These are phyloP conservation scores for Heterotis niloticus DNA, from an alignment of 2,113 vertebrate genomes.

Conservation along the genomic window DNA sequence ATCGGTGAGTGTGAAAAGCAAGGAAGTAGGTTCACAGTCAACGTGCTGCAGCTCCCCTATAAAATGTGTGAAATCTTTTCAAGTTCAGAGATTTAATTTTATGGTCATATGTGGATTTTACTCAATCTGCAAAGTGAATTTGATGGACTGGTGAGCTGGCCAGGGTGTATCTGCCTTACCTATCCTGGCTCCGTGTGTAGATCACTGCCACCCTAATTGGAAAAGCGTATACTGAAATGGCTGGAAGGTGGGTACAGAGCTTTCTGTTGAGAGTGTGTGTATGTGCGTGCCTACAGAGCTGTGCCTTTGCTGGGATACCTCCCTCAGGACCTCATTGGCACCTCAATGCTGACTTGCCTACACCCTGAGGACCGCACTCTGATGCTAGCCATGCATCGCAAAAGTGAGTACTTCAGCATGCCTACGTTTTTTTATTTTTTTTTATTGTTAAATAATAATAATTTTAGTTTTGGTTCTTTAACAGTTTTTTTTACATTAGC, in stretches of 20 bases:
- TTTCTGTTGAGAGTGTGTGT: neutral
- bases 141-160: too few species aligned
- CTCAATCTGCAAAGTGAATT: too few species aligned
- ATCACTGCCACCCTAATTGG: too few species aligned
- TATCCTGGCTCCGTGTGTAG: too few species aligned
- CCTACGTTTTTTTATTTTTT: neutral
- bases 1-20: conserved; percentile 64
- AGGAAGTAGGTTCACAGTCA: neutral
- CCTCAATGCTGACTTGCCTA: conserved; percentile 71
- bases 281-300: conserved; percentile 62
- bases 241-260: neutral
- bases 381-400: conserved; percentile 77
- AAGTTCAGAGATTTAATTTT: neutral
- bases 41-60: too few species aligned
- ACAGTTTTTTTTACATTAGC: neutral
- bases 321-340: conserved; percentile 84
- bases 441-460: neutral
- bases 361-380: conserved; percentile 79
- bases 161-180: too few species aligned
- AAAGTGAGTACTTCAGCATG: conserved; percentile 58
- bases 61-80: neutral
- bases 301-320: conserved; percentile 87
- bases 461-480: neutral
- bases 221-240: too few species aligned
- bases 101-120: too few species aligned